Percentiles rank a stretch among this genome's conserved stretches.
Evolutionary conservation across 2,888 invertebrate genomes (phyloP).

Genomic region (Eremobia ochroleuca): DNA sequence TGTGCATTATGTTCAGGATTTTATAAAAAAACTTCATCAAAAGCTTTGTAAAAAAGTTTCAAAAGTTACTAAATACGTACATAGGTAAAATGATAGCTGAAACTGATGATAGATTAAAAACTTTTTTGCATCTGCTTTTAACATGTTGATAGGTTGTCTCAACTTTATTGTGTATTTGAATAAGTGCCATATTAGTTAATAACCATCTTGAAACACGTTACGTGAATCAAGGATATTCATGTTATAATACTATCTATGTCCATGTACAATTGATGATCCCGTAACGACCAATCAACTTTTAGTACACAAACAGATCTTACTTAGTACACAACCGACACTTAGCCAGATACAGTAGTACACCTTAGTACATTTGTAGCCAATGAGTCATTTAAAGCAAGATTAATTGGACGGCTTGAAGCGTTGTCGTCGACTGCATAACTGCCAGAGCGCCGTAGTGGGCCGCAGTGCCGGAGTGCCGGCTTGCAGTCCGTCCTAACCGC

Average conservation of each 20-base stretch:
- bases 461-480: slow-evolving; percentile 30
- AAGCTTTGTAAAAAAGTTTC: slow-evolving; percentile 12
- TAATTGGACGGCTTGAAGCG: slow-evolving; percentile 62
- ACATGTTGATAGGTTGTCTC: background rate
- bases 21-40: background rate
- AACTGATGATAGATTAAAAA: background rate
- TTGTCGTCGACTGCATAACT: slow-evolving; percentile 61
- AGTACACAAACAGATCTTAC: slow-evolving; percentile 23
- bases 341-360: slow-evolving; percentile 35
- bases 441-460: slow-evolving; percentile 31
- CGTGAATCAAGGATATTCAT: background rate
- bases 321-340: slow-evolving; percentile 31
- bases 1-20: background rate
- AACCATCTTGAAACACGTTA: background rate
- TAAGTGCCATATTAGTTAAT: background rate
- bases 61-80: background rate
- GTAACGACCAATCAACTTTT: slow-evolving; percentile 2
- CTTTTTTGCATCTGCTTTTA: background rate
- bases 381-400: slow-evolving; percentile 62
- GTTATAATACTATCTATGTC: background rate
- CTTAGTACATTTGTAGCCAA: slow-evolving; percentile 36
- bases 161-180: background rate
- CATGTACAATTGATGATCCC: no score
- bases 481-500: slow-evolving; percentile 50
- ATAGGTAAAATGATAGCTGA: background rate